phyloP scores from a whole-genome alignment of 2,888 invertebrate species.

The Orthonevra nobilis region DNA sequence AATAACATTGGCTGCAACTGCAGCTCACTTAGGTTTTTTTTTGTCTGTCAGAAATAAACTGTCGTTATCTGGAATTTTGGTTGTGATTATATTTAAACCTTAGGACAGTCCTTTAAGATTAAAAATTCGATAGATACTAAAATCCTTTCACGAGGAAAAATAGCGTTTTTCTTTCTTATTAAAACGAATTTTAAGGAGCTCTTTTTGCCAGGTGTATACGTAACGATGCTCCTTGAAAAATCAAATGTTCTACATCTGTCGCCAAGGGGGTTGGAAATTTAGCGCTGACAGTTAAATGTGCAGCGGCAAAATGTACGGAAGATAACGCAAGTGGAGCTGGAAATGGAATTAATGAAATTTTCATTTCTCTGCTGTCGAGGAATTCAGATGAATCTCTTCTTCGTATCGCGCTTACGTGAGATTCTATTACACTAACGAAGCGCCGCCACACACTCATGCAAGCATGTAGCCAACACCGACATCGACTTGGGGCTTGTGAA shows the following conservation, averaged over 20 bases:
- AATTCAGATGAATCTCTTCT: conserved; percentile 51
- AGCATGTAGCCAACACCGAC: too few species aligned
- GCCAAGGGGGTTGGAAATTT: conserved; percentile 43
- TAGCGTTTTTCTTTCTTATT: not conserved
- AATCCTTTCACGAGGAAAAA: not conserved
- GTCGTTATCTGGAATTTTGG: too few species aligned
- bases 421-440: conserved; percentile 68
- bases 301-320: conserved; percentile 24
- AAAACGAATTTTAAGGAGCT: conserved; percentile 1
- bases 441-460: not conserved
- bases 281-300: conserved; percentile 64
- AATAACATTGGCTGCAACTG: too few species aligned
- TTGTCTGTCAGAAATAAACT: too few species aligned
- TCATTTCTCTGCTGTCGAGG: conserved; percentile 68
- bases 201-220: too few species aligned
- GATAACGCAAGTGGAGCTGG: conserved; percentile 50
- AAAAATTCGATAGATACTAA: too few species aligned
- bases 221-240: too few species aligned
- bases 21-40: too few species aligned
- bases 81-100: too few species aligned
- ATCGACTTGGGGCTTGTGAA: conserved; percentile 20
- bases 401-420: conserved; percentile 43
- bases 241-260: not conserved
- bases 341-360: conserved; percentile 69
- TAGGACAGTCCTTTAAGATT: too few species aligned